These are phyloP conservation scores for Umimayanthus chanpuru DNA, from an alignment of 92 coral and sea anemone genomes.

Conservation along the genomic window DNA sequence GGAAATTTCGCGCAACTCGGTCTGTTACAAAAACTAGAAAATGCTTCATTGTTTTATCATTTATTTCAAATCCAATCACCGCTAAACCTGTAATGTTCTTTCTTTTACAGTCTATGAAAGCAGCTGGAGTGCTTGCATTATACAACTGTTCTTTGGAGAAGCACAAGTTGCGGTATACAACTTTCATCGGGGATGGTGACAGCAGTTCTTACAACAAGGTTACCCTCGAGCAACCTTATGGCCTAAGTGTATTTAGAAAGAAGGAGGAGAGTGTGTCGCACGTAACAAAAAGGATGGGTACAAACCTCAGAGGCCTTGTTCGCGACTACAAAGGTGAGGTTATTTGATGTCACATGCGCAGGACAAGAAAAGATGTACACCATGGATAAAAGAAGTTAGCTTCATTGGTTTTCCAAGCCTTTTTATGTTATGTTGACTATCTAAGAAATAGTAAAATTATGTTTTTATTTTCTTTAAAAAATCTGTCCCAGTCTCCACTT, in stretches of 20 bases:
- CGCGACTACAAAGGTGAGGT: conserved; percentile 43
- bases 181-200: conserved; percentile 45
- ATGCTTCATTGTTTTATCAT: too few species aligned
- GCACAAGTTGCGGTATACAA: conserved; percentile 1
- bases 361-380: not conserved
- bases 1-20: too few species aligned
- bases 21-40: too few species aligned
- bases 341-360: not conserved
- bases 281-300: conserved; percentile 46
- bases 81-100: too few species aligned
- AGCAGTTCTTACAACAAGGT: conserved; percentile 27
- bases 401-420: conserved; percentile 2
- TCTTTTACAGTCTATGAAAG: too few species aligned
- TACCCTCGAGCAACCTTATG: conserved; percentile 29
- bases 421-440: too few species aligned
- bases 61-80: too few species aligned
- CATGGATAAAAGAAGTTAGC: conserved; percentile 1
- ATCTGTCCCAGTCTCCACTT: too few species aligned
- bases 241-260: conserved; percentile 27
- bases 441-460: too few species aligned
- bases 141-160: not conserved
- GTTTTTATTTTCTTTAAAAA: too few species aligned
- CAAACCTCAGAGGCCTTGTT: conserved; percentile 39
- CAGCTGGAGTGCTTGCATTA: not conserved
- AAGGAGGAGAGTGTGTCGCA: conserved; percentile 53